Evolutionary conservation across 2,888 invertebrate species (phyloP).

Genomic region (Bedellia somnulentella): DNA sequence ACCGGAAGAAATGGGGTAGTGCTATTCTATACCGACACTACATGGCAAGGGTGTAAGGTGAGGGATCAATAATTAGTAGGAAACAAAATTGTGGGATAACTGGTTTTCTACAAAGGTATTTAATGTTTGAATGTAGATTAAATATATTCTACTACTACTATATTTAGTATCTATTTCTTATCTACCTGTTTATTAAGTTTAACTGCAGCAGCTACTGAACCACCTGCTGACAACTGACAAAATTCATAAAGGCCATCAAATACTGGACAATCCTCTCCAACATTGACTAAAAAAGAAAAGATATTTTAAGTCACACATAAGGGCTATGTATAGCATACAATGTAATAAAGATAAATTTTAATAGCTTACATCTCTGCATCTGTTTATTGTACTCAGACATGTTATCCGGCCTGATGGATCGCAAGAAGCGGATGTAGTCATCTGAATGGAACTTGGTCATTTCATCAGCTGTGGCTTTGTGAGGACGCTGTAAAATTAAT

Average conservation of each 20-base stretch:
- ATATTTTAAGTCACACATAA: too few relatives aligned
- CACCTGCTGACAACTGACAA: slow-evolving; percentile 97
- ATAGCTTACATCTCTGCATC: slow-evolving; percentile 91
- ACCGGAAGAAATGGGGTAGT: too few relatives aligned
- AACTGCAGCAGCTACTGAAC: slow-evolving; percentile 98
- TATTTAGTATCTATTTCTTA: too few relatives aligned
- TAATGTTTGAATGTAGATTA: too few relatives aligned
- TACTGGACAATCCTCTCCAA: slow-evolving; percentile 99
- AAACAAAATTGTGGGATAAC: too few relatives aligned
- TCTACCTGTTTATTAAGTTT: slow-evolving; percentile 91
- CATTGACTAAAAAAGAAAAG: slow-evolving; percentile 83
- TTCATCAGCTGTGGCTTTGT: slow-evolving; percentile 98
- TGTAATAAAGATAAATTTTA: slow-evolving; percentile 4
- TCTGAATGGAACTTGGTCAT: slow-evolving; percentile 99
- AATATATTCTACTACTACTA: too few relatives aligned
- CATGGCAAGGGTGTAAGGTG: too few relatives aligned
- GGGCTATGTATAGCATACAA: not conserved
- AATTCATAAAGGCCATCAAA: slow-evolving; percentile 99
- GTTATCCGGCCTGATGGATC: slow-evolving; percentile 97
- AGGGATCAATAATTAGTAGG: too few relatives aligned
- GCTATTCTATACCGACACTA: too few relatives aligned
- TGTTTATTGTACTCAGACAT: slow-evolving; percentile 99
- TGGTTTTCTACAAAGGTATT: too few relatives aligned
- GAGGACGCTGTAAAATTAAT: slow-evolving; percentile 76
- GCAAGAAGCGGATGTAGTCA: slow-evolving; percentile 96